Evolutionary conservation across 2,797 vertebrate species (phyloP).

Genomic region (Buceros bicornis): DNA sequence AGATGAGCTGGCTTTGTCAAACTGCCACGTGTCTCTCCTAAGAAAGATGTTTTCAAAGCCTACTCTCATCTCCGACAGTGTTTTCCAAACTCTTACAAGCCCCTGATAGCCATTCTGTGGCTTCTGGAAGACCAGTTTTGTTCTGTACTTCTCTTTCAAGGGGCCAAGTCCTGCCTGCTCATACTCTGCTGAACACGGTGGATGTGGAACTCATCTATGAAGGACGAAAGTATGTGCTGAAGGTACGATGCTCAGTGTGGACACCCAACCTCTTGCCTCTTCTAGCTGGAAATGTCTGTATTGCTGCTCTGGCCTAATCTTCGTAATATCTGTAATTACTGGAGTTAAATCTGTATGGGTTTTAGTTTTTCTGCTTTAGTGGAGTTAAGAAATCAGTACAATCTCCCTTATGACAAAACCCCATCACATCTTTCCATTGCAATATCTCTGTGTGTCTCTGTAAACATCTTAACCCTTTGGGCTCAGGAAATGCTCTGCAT

Average conservation of each 20-base stretch:
- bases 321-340: background rate
- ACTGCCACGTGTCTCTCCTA: accelerated
- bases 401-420: background rate
- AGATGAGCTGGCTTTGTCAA: background rate
- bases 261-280: background rate
- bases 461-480: background rate
- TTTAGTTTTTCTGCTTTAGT: background rate
- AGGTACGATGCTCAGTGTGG: constrained; percentile 68
- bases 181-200: constrained; percentile 95
- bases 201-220: constrained; percentile 97
- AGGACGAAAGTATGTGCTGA: constrained; percentile 92
- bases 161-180: constrained; percentile 95
- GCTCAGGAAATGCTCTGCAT: background rate
- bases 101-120: background rate
- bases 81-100: background rate
- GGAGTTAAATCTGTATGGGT: background rate
- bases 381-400: background rate
- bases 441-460: background rate
- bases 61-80: background rate
- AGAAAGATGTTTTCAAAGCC: background rate
- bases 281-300: background rate
- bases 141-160: constrained; percentile 78
- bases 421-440: background rate
- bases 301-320: background rate
- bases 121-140: background rate